phyloP scores from a whole-genome alignment of 2,888 invertebrate genomes.

The Drosophila maculinotata region DNA sequence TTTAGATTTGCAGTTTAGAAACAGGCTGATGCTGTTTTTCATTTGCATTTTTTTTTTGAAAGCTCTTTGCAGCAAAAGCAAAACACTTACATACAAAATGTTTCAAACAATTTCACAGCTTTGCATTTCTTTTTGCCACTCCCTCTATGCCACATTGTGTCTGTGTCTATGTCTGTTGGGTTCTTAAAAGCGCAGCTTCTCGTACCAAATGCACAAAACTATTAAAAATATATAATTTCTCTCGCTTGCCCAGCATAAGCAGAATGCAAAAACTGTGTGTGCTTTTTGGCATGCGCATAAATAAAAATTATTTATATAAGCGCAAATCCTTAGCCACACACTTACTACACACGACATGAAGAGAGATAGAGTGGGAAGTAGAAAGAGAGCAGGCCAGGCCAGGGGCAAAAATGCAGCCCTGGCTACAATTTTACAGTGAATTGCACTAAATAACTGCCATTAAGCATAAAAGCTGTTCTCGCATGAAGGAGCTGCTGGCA shows the following conservation, averaged over 20 bases:
- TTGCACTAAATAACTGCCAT: constrained; percentile 80
- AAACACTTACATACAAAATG: constrained; percentile 3
- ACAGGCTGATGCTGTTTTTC: background rate
- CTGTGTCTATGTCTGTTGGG: background rate
- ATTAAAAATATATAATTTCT: constrained; percentile 50
- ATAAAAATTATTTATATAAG: constrained; percentile 71
- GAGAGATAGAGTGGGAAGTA: background rate
- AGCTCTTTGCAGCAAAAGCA: background rate
- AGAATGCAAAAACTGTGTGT: constrained; percentile 38
- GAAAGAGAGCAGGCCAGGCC: background rate
- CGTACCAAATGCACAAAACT: constrained; percentile 40
- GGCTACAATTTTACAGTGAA: constrained; percentile 77
- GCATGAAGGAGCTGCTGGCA: constrained; percentile 72
- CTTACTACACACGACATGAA: constrained; percentile 15
- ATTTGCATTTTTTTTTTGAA: background rate
- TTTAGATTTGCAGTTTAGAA: background rate
- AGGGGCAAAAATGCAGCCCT: constrained; percentile 28
- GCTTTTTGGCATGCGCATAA: constrained; percentile 63
- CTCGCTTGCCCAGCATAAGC: constrained; percentile 28
- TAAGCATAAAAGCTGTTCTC: constrained; percentile 81
- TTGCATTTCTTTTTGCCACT: background rate
- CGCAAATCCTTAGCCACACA: constrained; percentile 61
- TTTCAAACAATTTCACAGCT: background rate
- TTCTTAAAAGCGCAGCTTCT: constrained; percentile 4
- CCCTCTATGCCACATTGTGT: background rate